Evolutionary conservation across 2,797 vertebrate genomes (phyloP), one percentile per base, ranked within the genome.

Genomic region (Sylvia borin): DNA sequence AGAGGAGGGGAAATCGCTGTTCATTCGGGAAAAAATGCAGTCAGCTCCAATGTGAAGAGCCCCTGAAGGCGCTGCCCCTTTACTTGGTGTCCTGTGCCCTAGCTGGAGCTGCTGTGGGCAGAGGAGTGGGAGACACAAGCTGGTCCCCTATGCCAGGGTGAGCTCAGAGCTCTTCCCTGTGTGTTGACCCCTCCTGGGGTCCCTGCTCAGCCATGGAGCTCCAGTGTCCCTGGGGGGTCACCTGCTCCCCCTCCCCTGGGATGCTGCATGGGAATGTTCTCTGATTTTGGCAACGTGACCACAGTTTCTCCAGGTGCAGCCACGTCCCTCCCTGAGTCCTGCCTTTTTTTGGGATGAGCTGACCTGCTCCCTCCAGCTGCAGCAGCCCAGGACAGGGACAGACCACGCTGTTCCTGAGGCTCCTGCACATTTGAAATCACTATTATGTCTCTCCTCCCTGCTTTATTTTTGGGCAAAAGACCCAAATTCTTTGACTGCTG

Each of bases 101-200:
- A 2, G 2, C 31, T 64, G 64, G 6, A 22, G 26, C 34, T 2
- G 10, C 51, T 10, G 24, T 3, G 32, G 51, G 25, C 13, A 3
- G 18, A 47, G 55, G 7, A 38, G 5, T 0, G 0, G 51, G 54
- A 55, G 38, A 20, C 42, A 42, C 0, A 0, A 45, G n/a, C 53
- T 36, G 40, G 19, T 47, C 61, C 50, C 42, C n/a, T 0, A 17
- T 61, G 20, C 22, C 43, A 13, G 19, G 40, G 18, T 0, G 1
- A 40, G 70, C 76, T 76, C 51, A 16, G 76, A 51, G 13, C 45
- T 32, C 34, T 48, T 55, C 34, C 26, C n/a, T 1, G 5, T 2
- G 20, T 38, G 22, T 13, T 1, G 2, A 4, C 51, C n/a, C 24
- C 14, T 75, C n/a, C 21, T 4, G 11, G 36, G 1, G 13, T 48